Evolutionary conservation across 2,888 invertebrate species (phyloP), one percentile per base, ranked within the genome.

Genomic region (Imbricaverruca yamaguchii): DNA sequence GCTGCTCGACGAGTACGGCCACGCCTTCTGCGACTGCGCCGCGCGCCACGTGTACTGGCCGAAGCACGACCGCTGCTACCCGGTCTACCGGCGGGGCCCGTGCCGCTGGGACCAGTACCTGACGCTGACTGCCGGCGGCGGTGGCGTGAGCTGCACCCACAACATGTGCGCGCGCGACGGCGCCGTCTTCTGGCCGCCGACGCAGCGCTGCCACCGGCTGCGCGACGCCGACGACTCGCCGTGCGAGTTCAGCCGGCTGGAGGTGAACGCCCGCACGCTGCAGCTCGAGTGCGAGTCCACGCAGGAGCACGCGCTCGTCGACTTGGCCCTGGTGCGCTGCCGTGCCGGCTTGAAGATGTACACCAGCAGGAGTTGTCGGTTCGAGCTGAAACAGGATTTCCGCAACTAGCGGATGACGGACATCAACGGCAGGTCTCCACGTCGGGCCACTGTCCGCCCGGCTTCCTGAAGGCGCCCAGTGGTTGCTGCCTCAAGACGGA

Each of bases 251-350:
- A 39, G 69, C 39, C 11, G 69, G 69, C 69, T 69, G 25, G 69
- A 69, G 15, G 69, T 69, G 39, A 4, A 15, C 13, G 25, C 8
- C 13, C 39, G 39, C 12, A 39, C 25, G 13, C 25, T 69, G 13
- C 12, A 39, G 39, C 69, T 69, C 25, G 69, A 69, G 69, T 69
- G 69, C 15, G 69, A 13, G 39, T 9, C 9, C 12, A 69, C 69
- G 25, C 39, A 69, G 69, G 39, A 15, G 69, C 8, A 13, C 69
- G 69, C 69, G 39, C 25, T 69, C 39, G 39, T 69, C 15, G 69
- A 69, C 69, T 39, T 69, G 69, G 39, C 69, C 8, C 39, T 69
- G 69, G 69, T 69, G 25, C 69, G 69, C 69, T 69, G 69, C 39
- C 39, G 39, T 10, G 10, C 12, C 13, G 69, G 69, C 11, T 69